phyloP scores from a whole-genome alignment of 2,113 vertebrate genomes.

The Peromyscus californicus region DNA sequence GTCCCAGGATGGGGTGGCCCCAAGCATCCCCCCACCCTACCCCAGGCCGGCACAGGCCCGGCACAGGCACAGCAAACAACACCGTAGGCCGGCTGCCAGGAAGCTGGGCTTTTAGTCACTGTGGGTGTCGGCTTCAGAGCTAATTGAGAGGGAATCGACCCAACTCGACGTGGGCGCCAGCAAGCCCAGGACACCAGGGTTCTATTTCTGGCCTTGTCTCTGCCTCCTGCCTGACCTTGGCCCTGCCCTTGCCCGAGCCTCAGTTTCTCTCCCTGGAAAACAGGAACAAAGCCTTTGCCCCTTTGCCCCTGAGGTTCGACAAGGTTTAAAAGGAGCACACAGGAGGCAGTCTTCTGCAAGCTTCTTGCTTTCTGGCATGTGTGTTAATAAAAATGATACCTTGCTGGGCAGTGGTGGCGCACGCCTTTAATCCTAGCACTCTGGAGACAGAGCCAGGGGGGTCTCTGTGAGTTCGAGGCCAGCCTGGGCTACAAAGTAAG shows the following conservation, averaged over 20 bases:
- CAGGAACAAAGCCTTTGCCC: neutral
- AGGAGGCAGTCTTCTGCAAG: neutral
- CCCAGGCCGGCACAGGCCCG: neutral
- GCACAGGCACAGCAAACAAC: neutral
- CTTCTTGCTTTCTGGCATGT: neutral
- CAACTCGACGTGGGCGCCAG: conserved; percentile 47
- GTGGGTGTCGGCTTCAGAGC: conserved; percentile 74
- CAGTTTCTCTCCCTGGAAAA: conserved; percentile 75
- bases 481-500: too few relatives aligned
- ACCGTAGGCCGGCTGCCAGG: conserved; percentile 67
- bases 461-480: too few relatives aligned
- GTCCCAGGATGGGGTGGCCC: neutral
- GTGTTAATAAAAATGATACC: conserved; percentile 1
- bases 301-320: neutral
- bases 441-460: too few relatives aligned
- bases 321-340: neutral
- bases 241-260: conserved; percentile 57
- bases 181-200: conserved; percentile 66
- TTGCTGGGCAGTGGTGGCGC: neutral
- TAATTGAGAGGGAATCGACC: conserved; percentile 77
- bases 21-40: neutral
- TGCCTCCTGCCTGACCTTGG: conserved; percentile 71
- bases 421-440: too few relatives aligned
- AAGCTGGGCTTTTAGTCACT: conserved; percentile 73
- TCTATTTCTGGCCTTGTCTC: conserved; percentile 75